A percentile compares a stretch with the other conserved stretches of the same genome.
Conservation (phyloP, 1,140 invertebrate genomes). For the Physella acuta region DNA sequence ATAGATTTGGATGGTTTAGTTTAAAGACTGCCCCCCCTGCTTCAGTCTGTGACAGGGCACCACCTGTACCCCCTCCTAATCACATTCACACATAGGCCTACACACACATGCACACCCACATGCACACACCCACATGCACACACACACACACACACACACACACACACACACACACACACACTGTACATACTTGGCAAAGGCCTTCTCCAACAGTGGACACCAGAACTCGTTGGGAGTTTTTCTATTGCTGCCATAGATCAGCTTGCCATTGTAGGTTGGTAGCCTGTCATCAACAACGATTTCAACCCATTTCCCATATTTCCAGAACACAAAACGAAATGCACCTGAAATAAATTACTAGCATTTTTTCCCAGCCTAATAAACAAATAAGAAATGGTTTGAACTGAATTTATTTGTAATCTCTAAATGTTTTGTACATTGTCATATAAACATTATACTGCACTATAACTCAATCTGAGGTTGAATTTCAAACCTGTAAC, state of each 20-base stretch:
- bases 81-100: neutral
- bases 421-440: too few relatives aligned
- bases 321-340: constrained; percentile 74
- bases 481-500: too few relatives aligned
- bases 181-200: constrained; percentile 73
- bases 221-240: constrained; percentile 73
- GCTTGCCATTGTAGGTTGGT: constrained; percentile 66
- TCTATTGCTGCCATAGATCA: constrained; percentile 69
- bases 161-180: neutral
- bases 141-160: neutral
- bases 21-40: too few relatives aligned
- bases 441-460: too few relatives aligned
- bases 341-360: constrained; percentile 38
- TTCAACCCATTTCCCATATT: constrained; percentile 75
- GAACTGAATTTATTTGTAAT: neutral
- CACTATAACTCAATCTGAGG: too few relatives aligned
- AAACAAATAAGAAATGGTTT: neutral
- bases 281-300: constrained; percentile 75
- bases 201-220: constrained; percentile 78
- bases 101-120: too few relatives aligned
- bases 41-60: too few relatives aligned
- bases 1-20: too few relatives aligned
- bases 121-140: too few relatives aligned
- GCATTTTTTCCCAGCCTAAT: too few relatives aligned
- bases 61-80: neutral